A percentile compares a stretch with the other conserved stretches of the same genome.
Evolutionary conservation across 2,888 invertebrate genomes (phyloP).

Genomic region (Callyntrura guangdongensis): DNA sequence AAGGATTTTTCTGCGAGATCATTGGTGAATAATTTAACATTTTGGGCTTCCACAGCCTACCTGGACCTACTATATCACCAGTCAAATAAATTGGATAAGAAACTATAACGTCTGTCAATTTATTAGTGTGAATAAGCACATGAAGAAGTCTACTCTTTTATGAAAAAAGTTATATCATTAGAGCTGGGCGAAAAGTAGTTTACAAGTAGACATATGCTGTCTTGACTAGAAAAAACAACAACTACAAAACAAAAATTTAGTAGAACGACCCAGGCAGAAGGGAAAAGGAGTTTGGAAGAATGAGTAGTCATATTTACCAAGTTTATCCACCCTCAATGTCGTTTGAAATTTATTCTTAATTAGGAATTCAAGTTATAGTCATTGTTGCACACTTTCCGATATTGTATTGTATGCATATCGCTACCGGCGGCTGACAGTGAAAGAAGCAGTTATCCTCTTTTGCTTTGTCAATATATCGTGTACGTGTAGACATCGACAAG

Average conservation of each 20-base stretch:
- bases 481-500: not conserved
- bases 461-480: not conserved
- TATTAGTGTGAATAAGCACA: not conserved
- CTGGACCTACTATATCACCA: not conserved
- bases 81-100: not conserved
- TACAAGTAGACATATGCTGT: too few species aligned
- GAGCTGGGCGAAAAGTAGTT: too few species aligned
- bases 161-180: not conserved
- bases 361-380: not conserved
- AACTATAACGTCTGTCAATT: constrained; percentile 30
- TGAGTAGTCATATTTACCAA: constrained; percentile 16
- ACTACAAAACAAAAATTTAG: not conserved
- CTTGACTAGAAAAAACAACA: too few species aligned
- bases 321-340: constrained; percentile 15
- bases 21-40: constrained; percentile 42
- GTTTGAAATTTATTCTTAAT: not conserved
- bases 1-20: constrained; percentile 22
- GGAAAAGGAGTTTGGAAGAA: constrained; percentile 15
- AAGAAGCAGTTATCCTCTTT: too few species aligned
- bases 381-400: too few species aligned
- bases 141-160: constrained; percentile 6
- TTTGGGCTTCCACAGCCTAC: not conserved
- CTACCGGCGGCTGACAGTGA: too few species aligned
- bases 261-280: not conserved
- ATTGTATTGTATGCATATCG: not conserved